Conservation (phyloP, 1,140 invertebrate genomes). For the Hypothenemus hampei region DNA sequence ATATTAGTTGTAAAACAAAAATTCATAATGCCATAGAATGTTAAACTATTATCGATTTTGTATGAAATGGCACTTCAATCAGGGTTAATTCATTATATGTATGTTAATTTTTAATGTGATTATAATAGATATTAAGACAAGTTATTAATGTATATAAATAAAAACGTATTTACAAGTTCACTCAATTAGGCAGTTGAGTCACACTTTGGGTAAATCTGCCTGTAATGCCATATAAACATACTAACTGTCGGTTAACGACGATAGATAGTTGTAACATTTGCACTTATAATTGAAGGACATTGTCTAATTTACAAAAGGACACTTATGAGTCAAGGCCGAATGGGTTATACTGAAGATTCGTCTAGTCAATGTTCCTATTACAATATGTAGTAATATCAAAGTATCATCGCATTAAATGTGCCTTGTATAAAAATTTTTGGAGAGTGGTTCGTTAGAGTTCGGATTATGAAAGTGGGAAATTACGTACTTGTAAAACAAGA, state of each 20-base stretch:
- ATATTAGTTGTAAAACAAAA: too few relatives aligned
- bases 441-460: conserved; percentile 14
- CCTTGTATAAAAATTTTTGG: conserved; percentile 10
- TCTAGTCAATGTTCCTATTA: conserved; percentile 13
- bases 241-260: not conserved
- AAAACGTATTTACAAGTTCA: too few relatives aligned
- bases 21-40: too few relatives aligned
- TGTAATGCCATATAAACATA: not conserved
- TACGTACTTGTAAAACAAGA: conserved; percentile 19
- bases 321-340: too few relatives aligned
- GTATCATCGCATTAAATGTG: conserved; percentile 11
- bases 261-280: not conserved
- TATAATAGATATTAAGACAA: too few relatives aligned
- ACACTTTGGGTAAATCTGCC: not conserved
- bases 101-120: too few relatives aligned
- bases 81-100: too few relatives aligned
- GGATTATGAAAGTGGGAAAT: conserved; percentile 17
- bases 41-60: too few relatives aligned
- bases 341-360: not conserved
- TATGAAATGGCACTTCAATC: too few relatives aligned
- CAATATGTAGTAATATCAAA: not conserved
- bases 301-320: too few relatives aligned
- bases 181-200: not conserved
- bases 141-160: too few relatives aligned
- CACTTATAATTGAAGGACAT: not conserved